Percentiles rank a stretch among this genome's conserved stretches.
These are phyloP conservation scores for Carassius gibelio DNA, from an alignment of 2,113 vertebrate genomes.

Conservation along the genomic window DNA sequence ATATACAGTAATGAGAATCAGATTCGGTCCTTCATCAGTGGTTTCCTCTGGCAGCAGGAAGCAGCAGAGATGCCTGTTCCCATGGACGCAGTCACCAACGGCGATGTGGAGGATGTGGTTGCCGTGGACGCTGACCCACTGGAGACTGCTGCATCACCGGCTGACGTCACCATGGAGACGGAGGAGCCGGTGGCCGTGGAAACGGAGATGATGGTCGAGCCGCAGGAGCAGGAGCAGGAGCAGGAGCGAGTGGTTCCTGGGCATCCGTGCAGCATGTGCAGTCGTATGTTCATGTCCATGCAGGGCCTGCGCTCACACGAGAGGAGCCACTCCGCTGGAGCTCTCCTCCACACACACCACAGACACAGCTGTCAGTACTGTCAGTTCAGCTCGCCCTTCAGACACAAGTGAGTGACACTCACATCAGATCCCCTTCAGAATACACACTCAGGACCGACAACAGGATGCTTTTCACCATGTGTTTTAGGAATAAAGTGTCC, in stretches of 20 bases:
- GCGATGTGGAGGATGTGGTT: conserved; percentile 61
- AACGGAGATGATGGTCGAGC: conserved; percentile 57
- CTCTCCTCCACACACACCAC: conserved; percentile 89
- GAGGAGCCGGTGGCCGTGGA: conserved; percentile 53
- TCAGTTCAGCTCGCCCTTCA: conserved; percentile 96
- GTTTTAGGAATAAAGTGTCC: no score
- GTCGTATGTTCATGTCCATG: conserved; percentile 98
- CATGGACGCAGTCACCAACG: conserved; percentile 65
- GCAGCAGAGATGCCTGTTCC: conserved; percentile 66
- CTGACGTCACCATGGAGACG: conserved; percentile 44
- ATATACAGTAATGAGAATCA: no score
- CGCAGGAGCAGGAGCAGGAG: no score
- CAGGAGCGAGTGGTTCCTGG: conserved; percentile 71
- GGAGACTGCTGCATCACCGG: conserved; percentile 23
- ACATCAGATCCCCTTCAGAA: no score
- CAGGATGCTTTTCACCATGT: no score
- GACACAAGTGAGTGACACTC: conserved; percentile 90
- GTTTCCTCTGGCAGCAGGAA: conserved; percentile 70
- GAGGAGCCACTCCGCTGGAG: conserved; percentile 94
- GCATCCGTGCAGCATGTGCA: conserved; percentile 92
- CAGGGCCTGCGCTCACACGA: conserved; percentile 97
- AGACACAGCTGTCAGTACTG: conserved; percentile 99
- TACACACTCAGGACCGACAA: no score
- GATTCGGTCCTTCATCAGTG: neutral
- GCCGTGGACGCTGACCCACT: conserved; percentile 20